Percentiles rank a stretch among this genome's conserved stretches.
Evolutionary conservation across 2,888 invertebrate species (phyloP).

Genomic region (Branchinecta sandiegonensis): DNA sequence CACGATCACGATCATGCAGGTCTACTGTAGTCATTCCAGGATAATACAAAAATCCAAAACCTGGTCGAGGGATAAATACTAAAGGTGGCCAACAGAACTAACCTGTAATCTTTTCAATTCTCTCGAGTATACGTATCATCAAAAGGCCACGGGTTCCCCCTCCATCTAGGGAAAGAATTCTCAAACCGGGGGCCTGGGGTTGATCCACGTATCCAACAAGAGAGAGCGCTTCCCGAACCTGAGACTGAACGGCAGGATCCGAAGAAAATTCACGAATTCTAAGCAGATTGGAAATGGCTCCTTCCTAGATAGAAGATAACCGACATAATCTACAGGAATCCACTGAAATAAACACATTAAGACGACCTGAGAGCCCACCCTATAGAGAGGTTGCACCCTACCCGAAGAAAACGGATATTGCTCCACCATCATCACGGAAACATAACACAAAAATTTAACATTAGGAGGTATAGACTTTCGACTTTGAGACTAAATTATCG

Average conservation of each 20-base stretch:
- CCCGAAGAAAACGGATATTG: too few species aligned
- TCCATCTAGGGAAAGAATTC: conserved; percentile 72
- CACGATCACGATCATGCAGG: too few species aligned
- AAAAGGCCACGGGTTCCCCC: conserved; percentile 77
- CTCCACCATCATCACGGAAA: too few species aligned
- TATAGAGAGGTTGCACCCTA: too few species aligned
- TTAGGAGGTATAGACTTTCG: too few species aligned
- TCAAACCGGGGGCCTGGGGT: conserved; percentile 49
- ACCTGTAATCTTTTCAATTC: conserved; percentile 56
- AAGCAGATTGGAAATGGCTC: conserved; percentile 50
- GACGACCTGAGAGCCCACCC: too few species aligned
- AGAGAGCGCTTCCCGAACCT: conserved; percentile 47
- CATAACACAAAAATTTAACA: too few species aligned
- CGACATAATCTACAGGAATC: background rate
- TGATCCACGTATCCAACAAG: conserved; percentile 49
- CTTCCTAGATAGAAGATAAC: conserved; percentile 41
- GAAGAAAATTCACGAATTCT: conserved; percentile 32
- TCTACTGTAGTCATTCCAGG: too few species aligned
- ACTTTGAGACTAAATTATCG: too few species aligned
- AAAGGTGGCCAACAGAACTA: conserved; percentile 32
- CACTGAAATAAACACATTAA: too few species aligned
- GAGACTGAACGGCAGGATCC: conserved; percentile 33
- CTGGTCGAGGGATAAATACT: too few species aligned
- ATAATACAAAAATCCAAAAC: too few species aligned
- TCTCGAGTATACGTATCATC: conserved; percentile 63